Percentiles rank a stretch among this genome's conserved stretches.
Evolutionary conservation across 2,888 invertebrate genomes (phyloP).

Genomic region (Exocentrus adspersus): DNA sequence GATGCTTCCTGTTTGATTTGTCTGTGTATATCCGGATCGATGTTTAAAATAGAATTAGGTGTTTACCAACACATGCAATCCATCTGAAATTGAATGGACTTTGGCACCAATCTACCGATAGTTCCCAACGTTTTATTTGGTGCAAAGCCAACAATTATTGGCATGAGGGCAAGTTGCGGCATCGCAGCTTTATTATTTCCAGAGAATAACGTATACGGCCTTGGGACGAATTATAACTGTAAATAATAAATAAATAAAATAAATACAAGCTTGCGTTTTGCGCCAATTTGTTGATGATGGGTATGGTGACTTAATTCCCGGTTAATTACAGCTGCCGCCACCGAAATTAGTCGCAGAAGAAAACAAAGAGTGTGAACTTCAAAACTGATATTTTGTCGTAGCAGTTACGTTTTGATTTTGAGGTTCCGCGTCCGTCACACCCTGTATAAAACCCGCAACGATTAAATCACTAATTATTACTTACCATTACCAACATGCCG

Average conservation of each 20-base stretch:
- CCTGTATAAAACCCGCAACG: slow-evolving; percentile 1
- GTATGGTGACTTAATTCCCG: not conserved
- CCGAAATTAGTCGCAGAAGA: too few species aligned
- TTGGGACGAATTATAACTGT: not conserved
- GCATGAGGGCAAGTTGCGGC: not conserved
- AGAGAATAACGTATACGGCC: not conserved
- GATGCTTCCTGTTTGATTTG: not conserved
- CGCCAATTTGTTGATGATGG: not conserved
- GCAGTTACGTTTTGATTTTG: too few species aligned
- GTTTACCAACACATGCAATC: not conserved
- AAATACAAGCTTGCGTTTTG: not conserved
- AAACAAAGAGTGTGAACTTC: not conserved
- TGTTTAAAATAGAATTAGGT: not conserved
- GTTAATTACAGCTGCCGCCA: too few species aligned
- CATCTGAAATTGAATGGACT: not conserved
- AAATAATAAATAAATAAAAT: not conserved
- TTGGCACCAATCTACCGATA: not conserved
- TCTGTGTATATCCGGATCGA: not conserved
- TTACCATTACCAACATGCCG: not conserved
- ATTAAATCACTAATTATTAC: slow-evolving; percentile 1
- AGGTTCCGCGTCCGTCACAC: too few species aligned
- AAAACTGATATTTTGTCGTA: too few species aligned
- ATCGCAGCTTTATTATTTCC: too few species aligned
- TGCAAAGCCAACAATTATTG: not conserved
- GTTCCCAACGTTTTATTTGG: not conserved